Conservation (phyloP, 2,113 vertebrate genomes). For the Zapus hudsonius region DNA sequence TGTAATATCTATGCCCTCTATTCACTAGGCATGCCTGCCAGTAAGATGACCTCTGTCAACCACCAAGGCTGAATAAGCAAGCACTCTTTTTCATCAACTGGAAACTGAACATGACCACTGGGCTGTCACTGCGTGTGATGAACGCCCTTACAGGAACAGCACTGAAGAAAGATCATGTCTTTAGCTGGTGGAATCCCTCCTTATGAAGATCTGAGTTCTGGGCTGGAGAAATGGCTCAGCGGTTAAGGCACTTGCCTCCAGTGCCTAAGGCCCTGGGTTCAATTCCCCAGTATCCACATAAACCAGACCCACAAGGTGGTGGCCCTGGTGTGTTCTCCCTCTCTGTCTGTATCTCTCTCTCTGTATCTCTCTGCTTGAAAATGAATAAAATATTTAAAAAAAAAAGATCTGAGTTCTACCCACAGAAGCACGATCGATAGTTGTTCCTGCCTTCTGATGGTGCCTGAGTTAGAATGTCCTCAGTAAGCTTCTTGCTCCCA, state of each 20-base stretch:
- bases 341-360: too few species aligned
- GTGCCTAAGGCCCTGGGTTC: too few species aligned
- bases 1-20: background rate
- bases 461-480: background rate
- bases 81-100: background rate
- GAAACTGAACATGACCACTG: background rate
- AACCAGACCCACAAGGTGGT: too few species aligned
- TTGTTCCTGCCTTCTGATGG: background rate
- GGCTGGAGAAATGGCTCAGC: too few species aligned
- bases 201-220: constrained; percentile 24
- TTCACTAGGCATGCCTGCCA: background rate
- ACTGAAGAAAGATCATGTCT: background rate
- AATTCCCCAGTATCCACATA: too few species aligned
- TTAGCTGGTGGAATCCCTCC: background rate
- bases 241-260: too few species aligned
- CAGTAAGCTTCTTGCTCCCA: too few species aligned
- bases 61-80: constrained; percentile 1
- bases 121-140: too few species aligned
- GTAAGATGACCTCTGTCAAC: background rate
- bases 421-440: background rate
- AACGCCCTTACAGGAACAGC: background rate
- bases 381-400: too few species aligned
- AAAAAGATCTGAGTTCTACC: background rate
- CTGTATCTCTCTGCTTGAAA: too few species aligned
- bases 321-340: too few species aligned